Conservation (phyloP, 2,797 vertebrate genomes). For the Darevskia mixta region DNA sequence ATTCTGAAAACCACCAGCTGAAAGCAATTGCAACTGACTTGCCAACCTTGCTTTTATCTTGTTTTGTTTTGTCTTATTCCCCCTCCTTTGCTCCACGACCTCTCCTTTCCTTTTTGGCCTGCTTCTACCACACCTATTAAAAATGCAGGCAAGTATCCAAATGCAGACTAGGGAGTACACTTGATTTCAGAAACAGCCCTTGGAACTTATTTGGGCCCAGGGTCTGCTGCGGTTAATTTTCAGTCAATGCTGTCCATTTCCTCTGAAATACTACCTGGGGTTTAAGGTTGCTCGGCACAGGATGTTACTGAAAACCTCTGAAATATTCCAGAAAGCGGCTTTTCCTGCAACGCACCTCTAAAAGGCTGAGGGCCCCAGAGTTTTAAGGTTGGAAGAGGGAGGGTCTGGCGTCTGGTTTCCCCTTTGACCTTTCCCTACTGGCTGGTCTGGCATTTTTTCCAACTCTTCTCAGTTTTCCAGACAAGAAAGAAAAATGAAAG, state of each 20-base stretch:
- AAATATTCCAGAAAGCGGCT: constrained; percentile 77
- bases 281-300: constrained; percentile 85
- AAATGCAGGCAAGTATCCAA: constrained; percentile 83
- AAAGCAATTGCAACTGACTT: constrained; percentile 1
- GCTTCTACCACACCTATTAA: constrained; percentile 81
- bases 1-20: background rate
- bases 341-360: constrained; percentile 80
- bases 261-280: constrained; percentile 84
- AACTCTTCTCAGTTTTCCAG: constrained; percentile 75
- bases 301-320: constrained; percentile 80
- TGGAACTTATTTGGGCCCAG: constrained; percentile 76
- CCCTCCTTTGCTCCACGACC: background rate
- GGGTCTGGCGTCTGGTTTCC: constrained; percentile 70
- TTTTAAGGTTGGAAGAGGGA: constrained; percentile 76
- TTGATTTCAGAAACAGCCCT: constrained; percentile 82
- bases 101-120: constrained; percentile 36
- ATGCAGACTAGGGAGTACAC: constrained; percentile 70
- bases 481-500: background rate
- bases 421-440: constrained; percentile 78
- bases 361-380: constrained; percentile 80
- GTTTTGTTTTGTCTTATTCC: constrained; percentile 39
- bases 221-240: constrained; percentile 83
- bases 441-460: constrained; percentile 77
- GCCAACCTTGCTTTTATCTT: constrained; percentile 39
- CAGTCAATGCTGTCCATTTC: constrained; percentile 83